phyloP scores from a whole-genome alignment of 2,888 invertebrate species.

The Lathronympha strigana region DNA sequence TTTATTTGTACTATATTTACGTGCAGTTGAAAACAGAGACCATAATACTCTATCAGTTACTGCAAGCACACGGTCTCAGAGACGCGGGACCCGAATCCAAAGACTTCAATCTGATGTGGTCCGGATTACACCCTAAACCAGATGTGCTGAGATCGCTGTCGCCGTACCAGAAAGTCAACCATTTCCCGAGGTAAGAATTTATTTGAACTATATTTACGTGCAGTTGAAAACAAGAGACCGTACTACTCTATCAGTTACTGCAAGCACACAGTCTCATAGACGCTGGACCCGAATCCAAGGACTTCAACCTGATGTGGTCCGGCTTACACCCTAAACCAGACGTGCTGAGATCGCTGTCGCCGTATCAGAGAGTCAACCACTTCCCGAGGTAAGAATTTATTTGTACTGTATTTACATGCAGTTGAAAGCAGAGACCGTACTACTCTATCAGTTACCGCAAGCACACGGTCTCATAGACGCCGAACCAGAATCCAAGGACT shows the following conservation, averaged over 20 bases:
- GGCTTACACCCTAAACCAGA: constrained; percentile 97
- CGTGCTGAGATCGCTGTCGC: constrained; percentile 90
- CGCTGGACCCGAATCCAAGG: constrained; percentile 79
- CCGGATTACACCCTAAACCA: constrained; percentile 93
- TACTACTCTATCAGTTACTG: constrained; percentile 88
- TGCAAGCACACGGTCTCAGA: constrained; percentile 90
- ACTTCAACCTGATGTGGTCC: constrained; percentile 96
- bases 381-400: constrained; percentile 89
- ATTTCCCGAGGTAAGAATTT: constrained; percentile 92
- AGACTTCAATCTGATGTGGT: constrained; percentile 88
- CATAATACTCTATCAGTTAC: constrained; percentile 88
- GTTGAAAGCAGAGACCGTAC: constrained; percentile 92
- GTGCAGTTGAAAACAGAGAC: constrained; percentile 91
- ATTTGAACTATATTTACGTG: neutral
- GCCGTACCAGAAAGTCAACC: constrained; percentile 96
- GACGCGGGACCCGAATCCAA: constrained; percentile 71
- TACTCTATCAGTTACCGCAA: constrained; percentile 89
- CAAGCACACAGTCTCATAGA: constrained; percentile 91
- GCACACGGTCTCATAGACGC: constrained; percentile 91
- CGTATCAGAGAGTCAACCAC: constrained; percentile 97
- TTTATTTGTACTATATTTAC: neutral
- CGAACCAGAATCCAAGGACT: constrained; percentile 85
- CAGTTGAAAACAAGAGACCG: constrained; percentile 91
- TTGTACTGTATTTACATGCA: constrained; percentile 82
- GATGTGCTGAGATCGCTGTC: constrained; percentile 91